phyloP scores from a whole-genome alignment of 2,113 vertebrate genomes.

The Podarcis muralis region DNA sequence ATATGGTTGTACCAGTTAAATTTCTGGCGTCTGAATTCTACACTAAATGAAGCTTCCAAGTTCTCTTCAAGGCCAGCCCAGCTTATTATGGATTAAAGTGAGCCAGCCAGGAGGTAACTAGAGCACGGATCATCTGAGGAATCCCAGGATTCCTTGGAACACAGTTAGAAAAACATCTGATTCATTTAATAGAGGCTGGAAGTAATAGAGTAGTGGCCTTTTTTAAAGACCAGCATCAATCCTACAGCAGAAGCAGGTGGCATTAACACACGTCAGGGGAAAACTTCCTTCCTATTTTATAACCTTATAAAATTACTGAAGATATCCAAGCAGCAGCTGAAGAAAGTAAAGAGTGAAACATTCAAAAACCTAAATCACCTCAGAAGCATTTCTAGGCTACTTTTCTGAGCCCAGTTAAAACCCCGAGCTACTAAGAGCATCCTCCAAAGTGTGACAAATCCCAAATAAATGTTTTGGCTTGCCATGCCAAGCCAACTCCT shows the following conservation, averaged over 20 bases:
- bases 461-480: conserved; percentile 32
- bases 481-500: conserved; percentile 16
- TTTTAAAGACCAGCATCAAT: conserved; percentile 14
- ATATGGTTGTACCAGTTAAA: neutral
- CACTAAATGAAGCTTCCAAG: neutral
- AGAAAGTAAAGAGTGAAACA: neutral
- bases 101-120: neutral
- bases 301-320: conserved; percentile 21
- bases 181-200: conserved; percentile 16
- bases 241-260: neutral
- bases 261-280: conserved; percentile 21
- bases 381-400: conserved; percentile 26
- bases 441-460: conserved; percentile 44
- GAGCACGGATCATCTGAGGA: neutral
- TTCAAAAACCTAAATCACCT: conserved; percentile 34
- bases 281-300: conserved; percentile 1
- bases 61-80: neutral
- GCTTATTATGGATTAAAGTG: neutral
- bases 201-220: neutral
- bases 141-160: neutral
- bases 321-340: conserved; percentile 34
- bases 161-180: neutral
- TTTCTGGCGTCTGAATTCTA: neutral
- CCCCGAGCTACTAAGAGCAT: conserved; percentile 20
- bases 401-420: conserved; percentile 33